Evolutionary conservation across 2,797 vertebrate species (phyloP), one percentile per base, ranked within the genome.

Genomic region (Pseudomugil gertrudae): DNA sequence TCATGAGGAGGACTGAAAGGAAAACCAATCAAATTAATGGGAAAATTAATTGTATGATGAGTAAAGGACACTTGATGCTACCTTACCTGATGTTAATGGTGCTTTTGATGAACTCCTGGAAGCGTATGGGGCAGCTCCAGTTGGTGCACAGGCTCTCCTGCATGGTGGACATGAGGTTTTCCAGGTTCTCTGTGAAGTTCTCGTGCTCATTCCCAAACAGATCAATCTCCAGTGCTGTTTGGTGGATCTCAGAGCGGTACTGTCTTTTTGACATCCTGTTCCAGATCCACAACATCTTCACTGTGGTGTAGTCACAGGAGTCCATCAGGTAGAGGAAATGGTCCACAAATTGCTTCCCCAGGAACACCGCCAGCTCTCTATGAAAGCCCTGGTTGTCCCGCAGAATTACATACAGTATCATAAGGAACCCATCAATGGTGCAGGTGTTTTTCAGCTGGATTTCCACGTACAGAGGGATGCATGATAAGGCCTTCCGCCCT

Each of bases 211-310:
- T 96, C 2, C 96, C 95, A 64, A 96, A 97, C 71, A 97, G 89
- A 85, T 97, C 96, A 14, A 97, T 97, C 85, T 96, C 92, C 73
- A 97, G 81, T 0, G 95, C 95, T 1, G 95, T 84, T 66, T 92
- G 94, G 80, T 94, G 89, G 79, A 96, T 88, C 81, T 93, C 91
- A 0, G 95, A 95, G 80, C 94, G 95, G 87, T 96, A 97, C 80
- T 96, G 95, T 30, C 89, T 91, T 81, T 95, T 96, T 43, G 95
- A 95, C 96, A 97, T 97, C 84, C 94, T 92, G 89, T 96, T 94
- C 95, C 95, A 95, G 84, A 97, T 96, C 95, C 96, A 97, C 86
- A 97, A 92, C 83, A 97, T 94, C 92, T 97, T 97, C 64, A 96
- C 95, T 0, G 94, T 95, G 76, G 95, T 93, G 90, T 96, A 97